Percentiles rank a stretch among this genome's conserved stretches.
phyloP scores from a whole-genome alignment of 2,888 invertebrate species.

The Drosophila fulvimacula region DNA sequence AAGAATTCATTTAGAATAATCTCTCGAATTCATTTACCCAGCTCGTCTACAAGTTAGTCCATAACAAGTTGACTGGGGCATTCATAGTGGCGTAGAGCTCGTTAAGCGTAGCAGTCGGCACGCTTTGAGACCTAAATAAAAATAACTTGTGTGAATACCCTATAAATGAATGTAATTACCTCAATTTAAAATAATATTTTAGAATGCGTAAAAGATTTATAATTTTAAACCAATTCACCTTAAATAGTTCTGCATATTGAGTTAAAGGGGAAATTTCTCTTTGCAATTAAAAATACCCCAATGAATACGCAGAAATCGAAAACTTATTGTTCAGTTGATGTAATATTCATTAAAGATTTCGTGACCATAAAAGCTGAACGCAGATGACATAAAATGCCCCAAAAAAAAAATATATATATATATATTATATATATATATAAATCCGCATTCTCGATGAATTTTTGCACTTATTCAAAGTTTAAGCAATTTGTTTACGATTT shows the following conservation, averaged over 20 bases:
- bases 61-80: slow-evolving; percentile 10
- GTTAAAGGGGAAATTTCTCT: not conserved
- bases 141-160: slow-evolving; percentile 26
- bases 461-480: slow-evolving; percentile 14
- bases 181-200: not conserved
- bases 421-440: not conserved
- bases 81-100: slow-evolving; percentile 8
- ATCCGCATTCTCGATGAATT: slow-evolving; percentile 35
- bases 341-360: not conserved
- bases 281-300: too few relatives aligned
- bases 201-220: not conserved
- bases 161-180: slow-evolving; percentile 12
- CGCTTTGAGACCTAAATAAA: not conserved
- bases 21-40: not conserved
- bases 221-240: not conserved
- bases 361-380: not conserved
- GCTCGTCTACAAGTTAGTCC: not conserved
- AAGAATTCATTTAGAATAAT: slow-evolving; percentile 1
- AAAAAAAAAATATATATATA: too few relatives aligned
- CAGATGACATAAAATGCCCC: not conserved
- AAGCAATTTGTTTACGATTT: slow-evolving; percentile 18
- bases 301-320: not conserved
- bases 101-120: slow-evolving; percentile 5
- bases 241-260: not conserved
- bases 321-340: not conserved